Conservation (phyloP, 2,888 invertebrate species). For the Erpobdella octoculata region DNA sequence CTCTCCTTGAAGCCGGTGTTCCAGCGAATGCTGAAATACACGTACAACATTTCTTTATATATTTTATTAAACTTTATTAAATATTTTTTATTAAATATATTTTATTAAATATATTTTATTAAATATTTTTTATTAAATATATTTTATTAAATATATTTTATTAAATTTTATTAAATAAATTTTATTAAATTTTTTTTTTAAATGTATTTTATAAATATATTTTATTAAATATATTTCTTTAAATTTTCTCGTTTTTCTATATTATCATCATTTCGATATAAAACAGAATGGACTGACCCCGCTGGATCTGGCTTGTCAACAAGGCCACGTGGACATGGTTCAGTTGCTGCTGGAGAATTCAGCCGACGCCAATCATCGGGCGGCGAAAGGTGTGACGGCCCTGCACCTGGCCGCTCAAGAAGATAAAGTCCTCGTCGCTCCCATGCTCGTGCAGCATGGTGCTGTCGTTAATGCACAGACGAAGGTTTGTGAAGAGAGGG, state of each 20-base stretch:
- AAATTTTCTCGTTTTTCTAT: too few relatives aligned
- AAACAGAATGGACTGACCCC: constrained; percentile 76
- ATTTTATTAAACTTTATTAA: too few relatives aligned
- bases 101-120: background rate
- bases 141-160: too few relatives aligned
- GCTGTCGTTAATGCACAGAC: constrained; percentile 61
- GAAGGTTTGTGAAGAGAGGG: constrained; percentile 46
- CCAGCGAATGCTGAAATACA: constrained; percentile 54
- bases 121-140: too few relatives aligned
- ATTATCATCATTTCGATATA: too few relatives aligned
- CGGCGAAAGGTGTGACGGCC: constrained; percentile 90
- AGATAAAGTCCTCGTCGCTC: constrained; percentile 85
- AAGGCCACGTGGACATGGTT: constrained; percentile 94
- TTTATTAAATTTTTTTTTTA: too few relatives aligned
- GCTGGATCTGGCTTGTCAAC: constrained; percentile 77
- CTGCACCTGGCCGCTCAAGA: constrained; percentile 88
- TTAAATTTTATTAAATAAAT: too few relatives aligned
- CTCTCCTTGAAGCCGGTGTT: constrained; percentile 91
- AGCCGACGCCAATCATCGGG: constrained; percentile 79
- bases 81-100: too few relatives aligned
- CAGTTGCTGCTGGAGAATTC: constrained; percentile 84
- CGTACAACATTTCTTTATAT: too few relatives aligned
- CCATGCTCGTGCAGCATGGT: constrained; percentile 75
- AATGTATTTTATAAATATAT: too few relatives aligned
- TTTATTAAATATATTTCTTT: too few relatives aligned